phyloP scores from a whole-genome alignment of 2,113 vertebrate species.

The Thunnus maccoyii region DNA sequence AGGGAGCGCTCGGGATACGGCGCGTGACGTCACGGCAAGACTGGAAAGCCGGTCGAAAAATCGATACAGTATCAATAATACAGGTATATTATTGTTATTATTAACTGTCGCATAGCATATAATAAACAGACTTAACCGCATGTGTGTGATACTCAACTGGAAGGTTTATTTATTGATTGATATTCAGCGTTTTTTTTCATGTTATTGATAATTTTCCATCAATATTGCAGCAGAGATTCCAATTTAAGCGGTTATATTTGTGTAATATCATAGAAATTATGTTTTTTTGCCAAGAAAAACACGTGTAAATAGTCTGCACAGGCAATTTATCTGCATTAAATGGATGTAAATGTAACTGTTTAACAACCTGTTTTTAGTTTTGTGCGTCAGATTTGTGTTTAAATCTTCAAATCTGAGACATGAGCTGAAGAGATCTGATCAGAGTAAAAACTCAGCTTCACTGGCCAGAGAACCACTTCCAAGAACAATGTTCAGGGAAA shows the following conservation, averaged over 20 bases:
- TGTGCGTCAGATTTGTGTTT: not conserved
- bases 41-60: constrained; percentile 39
- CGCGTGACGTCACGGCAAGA: constrained; percentile 81
- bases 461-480: not conserved
- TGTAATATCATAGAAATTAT: not conserved
- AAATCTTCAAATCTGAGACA: not conserved
- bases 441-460: not conserved
- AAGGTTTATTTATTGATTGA: not conserved
- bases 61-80: not conserved
- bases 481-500: not conserved
- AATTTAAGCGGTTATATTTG: not conserved
- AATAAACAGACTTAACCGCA: not conserved
- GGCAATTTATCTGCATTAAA: not conserved
- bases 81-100: no score
- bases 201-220: not conserved
- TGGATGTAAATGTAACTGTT: not conserved
- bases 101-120: no score
- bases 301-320: not conserved
- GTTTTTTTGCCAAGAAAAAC: not conserved
- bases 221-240: not conserved
- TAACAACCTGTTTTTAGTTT: not conserved
- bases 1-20: constrained; percentile 66
- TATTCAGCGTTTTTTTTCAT: not conserved
- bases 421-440: not conserved
- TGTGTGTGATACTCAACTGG: not conserved